phyloP scores from a whole-genome alignment of 2,797 vertebrate species.

The Artibeus lituratus region DNA sequence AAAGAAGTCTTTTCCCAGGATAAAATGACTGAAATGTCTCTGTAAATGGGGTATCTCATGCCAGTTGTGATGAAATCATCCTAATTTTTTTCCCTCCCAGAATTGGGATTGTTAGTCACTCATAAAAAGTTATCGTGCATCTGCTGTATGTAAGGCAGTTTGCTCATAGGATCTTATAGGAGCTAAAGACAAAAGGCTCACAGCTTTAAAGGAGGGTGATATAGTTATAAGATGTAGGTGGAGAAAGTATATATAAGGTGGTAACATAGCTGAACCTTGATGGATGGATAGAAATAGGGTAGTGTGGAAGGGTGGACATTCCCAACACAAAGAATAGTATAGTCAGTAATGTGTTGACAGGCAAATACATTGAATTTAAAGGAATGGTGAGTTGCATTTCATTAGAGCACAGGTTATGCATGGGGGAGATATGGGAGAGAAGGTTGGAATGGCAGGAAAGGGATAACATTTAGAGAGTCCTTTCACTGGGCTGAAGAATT shows the following conservation, averaged over 20 bases:
- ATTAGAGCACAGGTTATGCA: neutral
- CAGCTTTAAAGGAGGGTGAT: neutral
- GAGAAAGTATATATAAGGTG: neutral
- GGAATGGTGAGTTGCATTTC: neutral
- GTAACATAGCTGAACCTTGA: neutral
- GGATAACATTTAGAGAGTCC: neutral
- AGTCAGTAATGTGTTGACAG: neutral
- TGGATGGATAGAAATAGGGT: neutral
- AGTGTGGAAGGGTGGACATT: neutral
- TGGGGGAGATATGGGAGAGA: neutral
- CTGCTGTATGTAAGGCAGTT: neutral
- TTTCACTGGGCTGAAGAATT: neutral
- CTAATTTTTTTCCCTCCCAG: neutral
- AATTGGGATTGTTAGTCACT: neutral
- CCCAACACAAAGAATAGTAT: neutral
- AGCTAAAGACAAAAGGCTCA: neutral
- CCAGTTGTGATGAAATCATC: constrained; percentile 20
- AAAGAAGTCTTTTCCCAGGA: constrained; percentile 2
- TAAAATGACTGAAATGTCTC: constrained; percentile 48
- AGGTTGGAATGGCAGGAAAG: neutral
- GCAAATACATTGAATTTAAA: neutral
- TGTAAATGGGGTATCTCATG: constrained; percentile 38
- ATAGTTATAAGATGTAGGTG: neutral
- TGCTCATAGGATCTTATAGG: neutral
- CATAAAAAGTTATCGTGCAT: neutral